phyloP scores from a whole-genome alignment of 2,888 invertebrate genomes.

The Syritta pipiens region DNA sequence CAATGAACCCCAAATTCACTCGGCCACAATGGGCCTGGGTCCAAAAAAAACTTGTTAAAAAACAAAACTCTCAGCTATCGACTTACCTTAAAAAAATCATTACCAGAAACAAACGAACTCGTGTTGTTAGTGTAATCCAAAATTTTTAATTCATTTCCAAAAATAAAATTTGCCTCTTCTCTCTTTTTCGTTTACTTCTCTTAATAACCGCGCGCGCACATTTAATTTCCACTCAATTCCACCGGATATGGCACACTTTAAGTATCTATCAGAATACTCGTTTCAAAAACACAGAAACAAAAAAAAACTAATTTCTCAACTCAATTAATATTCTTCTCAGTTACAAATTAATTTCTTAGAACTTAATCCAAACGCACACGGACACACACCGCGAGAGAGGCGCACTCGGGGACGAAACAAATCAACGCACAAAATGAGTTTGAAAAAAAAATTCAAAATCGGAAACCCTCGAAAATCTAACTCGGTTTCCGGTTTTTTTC shows the following conservation, averaged over 20 bases:
- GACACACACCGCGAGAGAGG: constrained; percentile 6
- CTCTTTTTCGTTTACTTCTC: constrained; percentile 9
- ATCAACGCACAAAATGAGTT: constrained; percentile 17
- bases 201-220: constrained; percentile 50
- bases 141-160: constrained; percentile 8
- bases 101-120: constrained; percentile 11
- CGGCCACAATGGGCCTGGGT: no score
- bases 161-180: constrained; percentile 8
- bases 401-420: constrained; percentile 27
- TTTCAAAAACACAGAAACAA: constrained; percentile 27
- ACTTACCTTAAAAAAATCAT: constrained; percentile 34
- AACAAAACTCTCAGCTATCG: neutral
- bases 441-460: constrained; percentile 9
- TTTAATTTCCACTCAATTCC: constrained; percentile 46
- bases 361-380: constrained; percentile 17
- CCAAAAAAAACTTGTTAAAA: no score
- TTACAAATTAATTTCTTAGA: constrained; percentile 48
- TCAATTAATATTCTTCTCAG: constrained; percentile 65
- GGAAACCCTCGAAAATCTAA: constrained; percentile 52
- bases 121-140: constrained; percentile 3
- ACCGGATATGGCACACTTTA: constrained; percentile 68
- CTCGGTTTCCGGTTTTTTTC: constrained; percentile 49
- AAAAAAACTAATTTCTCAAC: constrained; percentile 26
- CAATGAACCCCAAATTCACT: no score
- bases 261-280: constrained; percentile 48